Evolutionary conservation across 2,113 vertebrate species (phyloP).

Genomic region (Nothoprocta perdicaria): DNA sequence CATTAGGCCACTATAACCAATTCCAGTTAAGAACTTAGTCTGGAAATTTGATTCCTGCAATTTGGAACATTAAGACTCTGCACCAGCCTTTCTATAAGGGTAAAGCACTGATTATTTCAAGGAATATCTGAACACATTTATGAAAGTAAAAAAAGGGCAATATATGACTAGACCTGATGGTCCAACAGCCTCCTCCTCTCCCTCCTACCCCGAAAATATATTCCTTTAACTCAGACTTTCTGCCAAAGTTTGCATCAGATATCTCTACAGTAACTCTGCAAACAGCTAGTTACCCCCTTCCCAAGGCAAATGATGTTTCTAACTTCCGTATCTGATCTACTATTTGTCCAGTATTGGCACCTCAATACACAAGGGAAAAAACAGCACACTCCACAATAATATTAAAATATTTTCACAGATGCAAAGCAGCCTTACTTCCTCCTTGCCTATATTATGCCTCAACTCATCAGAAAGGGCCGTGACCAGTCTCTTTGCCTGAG

Average conservation of each 20-base stretch:
- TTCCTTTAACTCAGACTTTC: not conserved
- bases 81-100: rapidly evolving
- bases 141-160: not conserved
- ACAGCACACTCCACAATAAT: not conserved
- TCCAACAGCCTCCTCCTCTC: not conserved
- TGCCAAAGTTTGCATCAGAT: not conserved
- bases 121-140: not conserved
- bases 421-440: not conserved
- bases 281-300: not conserved
- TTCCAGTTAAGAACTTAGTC: not conserved
- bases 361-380: not conserved
- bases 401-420: not conserved
- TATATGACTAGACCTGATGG: not conserved
- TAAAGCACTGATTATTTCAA: not conserved
- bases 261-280: rapidly evolving
- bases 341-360: not conserved
- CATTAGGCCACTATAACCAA: rapidly evolving
- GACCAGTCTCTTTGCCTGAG: not conserved
- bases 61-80: rapidly evolving
- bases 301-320: not conserved
- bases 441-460: rapidly evolving
- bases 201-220: not conserved
- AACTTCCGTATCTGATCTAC: not conserved
- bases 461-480: not conserved
- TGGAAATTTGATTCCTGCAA: not conserved